phyloP scores from a whole-genome alignment of 2,113 vertebrate species.

The Pelmatolapia mariae region DNA sequence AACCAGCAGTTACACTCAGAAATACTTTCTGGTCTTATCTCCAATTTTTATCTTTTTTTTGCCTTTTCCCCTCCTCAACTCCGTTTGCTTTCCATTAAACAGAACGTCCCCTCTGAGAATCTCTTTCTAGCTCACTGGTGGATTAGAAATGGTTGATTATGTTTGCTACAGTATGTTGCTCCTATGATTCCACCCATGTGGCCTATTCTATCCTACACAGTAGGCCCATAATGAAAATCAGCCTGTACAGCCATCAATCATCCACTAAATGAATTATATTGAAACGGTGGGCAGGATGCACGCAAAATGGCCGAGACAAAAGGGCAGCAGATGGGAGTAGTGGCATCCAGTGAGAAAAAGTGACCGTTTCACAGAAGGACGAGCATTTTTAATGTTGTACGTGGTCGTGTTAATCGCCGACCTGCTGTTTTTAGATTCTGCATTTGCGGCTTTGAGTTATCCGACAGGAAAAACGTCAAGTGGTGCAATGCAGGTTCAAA shows the following conservation, averaged over 20 bases:
- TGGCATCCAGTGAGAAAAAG: background rate
- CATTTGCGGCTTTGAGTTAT: background rate
- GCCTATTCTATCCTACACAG: constrained; percentile 2
- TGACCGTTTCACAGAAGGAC: background rate
- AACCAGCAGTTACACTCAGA: background rate
- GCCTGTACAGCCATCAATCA: constrained; percentile 14
- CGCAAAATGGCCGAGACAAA: background rate
- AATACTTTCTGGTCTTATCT: background rate
- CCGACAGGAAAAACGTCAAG: background rate
- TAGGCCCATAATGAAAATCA: constrained; percentile 19
- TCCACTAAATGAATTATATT: constrained; percentile 24
- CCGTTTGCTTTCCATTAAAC: background rate
- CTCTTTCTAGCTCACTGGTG: constrained; percentile 40
- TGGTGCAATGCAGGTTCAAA: background rate
- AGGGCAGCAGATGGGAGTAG: constrained; percentile 11
- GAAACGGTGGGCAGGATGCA: constrained; percentile 5
- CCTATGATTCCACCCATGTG: constrained; percentile 35
- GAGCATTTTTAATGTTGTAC: background rate
- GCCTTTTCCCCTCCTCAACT: background rate
- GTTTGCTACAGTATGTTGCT: constrained; percentile 12
- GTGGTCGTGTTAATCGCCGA: background rate
- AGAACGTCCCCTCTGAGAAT: background rate
- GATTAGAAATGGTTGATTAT: constrained; percentile 48
- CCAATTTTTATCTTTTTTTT: background rate
- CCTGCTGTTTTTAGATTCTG: background rate